Conservation (phyloP, 2,888 invertebrate genomes). For the Coenonympha arcania region DNA sequence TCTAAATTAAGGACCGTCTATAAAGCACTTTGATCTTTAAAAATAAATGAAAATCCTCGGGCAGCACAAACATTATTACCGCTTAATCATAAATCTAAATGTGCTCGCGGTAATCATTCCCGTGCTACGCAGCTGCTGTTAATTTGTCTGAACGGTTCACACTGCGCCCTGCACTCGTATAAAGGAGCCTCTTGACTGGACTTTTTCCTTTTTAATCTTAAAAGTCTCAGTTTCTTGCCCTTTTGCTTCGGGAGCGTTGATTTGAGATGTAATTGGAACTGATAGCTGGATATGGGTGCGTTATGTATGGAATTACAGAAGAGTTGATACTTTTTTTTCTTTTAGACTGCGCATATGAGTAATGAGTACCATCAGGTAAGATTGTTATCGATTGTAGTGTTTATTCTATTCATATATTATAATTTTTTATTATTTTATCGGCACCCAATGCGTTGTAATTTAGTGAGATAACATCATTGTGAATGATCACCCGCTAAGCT, state of each 20-base stretch:
- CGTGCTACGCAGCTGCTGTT: slow-evolving; percentile 60
- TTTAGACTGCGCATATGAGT: no score
- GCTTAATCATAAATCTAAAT: slow-evolving; percentile 58
- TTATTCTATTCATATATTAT: no score
- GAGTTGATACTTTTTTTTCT: no score
- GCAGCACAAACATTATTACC: slow-evolving; percentile 25
- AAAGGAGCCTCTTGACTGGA: slow-evolving; percentile 19
- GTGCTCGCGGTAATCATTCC: slow-evolving; percentile 55
- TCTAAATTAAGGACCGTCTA: slow-evolving; percentile 23
- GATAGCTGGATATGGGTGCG: slow-evolving; percentile 5
- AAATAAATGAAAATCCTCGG: slow-evolving; percentile 22
- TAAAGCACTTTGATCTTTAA: slow-evolving; percentile 26
- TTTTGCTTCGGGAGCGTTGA: slow-evolving; percentile 6
- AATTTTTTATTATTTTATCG: no score
- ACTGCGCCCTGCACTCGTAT: slow-evolving; percentile 34
- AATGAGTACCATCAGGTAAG: no score
- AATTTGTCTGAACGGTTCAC: slow-evolving; percentile 61
- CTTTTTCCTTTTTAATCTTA: slow-evolving; percentile 12
- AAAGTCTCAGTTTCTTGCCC: background rate
- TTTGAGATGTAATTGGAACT: slow-evolving; percentile 10
- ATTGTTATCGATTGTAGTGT: no score
- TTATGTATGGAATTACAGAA: slow-evolving; percentile 2
- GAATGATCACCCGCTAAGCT: no score
- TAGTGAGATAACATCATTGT: no score
- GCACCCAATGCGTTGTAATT: no score